These are phyloP conservation scores for Ypsolopha sequella DNA, from an alignment of 2,888 invertebrate species.

Conservation along the genomic window DNA sequence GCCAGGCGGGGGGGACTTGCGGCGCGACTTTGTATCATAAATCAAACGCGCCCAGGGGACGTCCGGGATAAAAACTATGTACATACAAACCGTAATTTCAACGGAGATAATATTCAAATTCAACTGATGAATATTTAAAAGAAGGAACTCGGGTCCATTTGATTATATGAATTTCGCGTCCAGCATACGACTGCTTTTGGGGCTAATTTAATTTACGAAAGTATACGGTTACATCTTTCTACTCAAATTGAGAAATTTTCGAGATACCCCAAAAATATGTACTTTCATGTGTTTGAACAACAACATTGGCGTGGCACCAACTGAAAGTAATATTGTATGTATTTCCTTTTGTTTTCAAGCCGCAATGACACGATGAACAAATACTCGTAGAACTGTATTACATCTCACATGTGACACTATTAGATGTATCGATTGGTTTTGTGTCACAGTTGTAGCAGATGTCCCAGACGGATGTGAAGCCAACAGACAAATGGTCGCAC, in stretches of 20 bases:
- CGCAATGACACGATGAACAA: no score
- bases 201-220: neutral
- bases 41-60: constrained; percentile 58
- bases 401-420: no score
- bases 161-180: neutral
- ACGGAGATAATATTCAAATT: constrained; percentile 26
- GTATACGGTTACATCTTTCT: neutral
- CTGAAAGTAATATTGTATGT: neutral
- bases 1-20: constrained; percentile 22
- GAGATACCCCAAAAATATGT: neutral
- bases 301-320: neutral
- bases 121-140: constrained; percentile 5
- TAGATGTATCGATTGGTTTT: no score
- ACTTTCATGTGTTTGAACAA: neutral
- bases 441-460: no score
- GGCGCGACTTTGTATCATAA: constrained; percentile 54
- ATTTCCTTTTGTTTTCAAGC: no score
- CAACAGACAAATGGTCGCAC: no score
- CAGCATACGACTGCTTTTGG: neutral
- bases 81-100: constrained; percentile 27
- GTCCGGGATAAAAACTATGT: constrained; percentile 35
- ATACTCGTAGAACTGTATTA: no score
- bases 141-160: neutral
- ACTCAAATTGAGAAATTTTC: neutral
- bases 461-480: no score